Conservation (phyloP, 2,113 vertebrate genomes). For the Sinocyclocheilus anophthalmus region DNA sequence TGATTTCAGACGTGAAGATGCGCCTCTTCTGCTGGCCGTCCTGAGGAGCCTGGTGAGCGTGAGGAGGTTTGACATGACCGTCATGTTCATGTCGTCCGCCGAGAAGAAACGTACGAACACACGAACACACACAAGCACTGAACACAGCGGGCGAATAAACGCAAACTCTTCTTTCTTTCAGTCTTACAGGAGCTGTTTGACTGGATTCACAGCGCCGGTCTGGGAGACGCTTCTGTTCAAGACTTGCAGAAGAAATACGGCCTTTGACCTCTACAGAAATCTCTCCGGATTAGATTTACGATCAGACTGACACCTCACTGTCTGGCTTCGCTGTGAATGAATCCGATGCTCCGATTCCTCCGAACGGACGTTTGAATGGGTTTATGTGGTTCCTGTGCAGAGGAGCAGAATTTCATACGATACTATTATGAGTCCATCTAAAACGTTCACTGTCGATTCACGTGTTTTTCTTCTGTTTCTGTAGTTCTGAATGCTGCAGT, state of each 20-base stretch:
- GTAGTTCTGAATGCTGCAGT: not conserved
- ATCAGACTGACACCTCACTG: too few species aligned
- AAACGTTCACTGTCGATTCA: not conserved
- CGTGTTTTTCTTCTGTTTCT: not conserved
- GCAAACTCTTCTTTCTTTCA: conserved; percentile 63
- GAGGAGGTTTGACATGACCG: conserved; percentile 90
- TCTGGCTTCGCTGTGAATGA: not conserved
- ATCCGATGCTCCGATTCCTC: not conserved
- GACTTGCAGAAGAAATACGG: conserved; percentile 84
- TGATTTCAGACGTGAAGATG: conserved; percentile 79
- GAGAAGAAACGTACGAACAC: conserved; percentile 84
- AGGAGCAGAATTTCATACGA: not conserved
- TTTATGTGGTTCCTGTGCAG: not conserved
- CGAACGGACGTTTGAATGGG: not conserved
- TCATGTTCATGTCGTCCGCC: conserved; percentile 91
- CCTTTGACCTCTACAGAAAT: conserved; percentile 59
- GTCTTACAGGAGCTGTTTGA: conserved; percentile 83
- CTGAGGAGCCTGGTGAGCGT: conserved; percentile 83
- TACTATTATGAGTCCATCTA: not conserved
- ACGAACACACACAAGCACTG: too few species aligned
- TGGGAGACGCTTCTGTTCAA: conserved; percentile 72
- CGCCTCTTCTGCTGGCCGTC: conserved; percentile 79
- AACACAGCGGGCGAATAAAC: too few species aligned
- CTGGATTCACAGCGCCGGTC: conserved; percentile 77
- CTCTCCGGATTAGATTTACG: too few species aligned